Evolutionary conservation across 2,888 invertebrate genomes (phyloP).

Genomic region (Eumerus sabulonum): DNA sequence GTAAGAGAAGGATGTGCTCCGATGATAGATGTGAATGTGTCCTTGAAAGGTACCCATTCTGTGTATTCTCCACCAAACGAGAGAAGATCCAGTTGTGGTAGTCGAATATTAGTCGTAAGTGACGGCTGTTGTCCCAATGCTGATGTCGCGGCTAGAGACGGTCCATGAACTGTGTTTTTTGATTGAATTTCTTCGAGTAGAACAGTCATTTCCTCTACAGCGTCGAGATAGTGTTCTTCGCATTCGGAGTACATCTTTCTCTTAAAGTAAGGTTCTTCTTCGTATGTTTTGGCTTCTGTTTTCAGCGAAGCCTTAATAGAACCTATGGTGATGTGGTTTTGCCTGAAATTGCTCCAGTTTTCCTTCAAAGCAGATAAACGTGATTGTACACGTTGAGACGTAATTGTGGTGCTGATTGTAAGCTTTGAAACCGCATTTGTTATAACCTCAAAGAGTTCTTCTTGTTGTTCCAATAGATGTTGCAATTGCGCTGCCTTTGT

Average conservation of each 20-base stretch:
- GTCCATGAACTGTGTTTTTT: constrained; percentile 2
- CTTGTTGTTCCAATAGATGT: constrained; percentile 31
- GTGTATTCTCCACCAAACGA: too few species aligned
- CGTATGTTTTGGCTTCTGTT: too few species aligned
- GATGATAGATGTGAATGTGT: constrained; percentile 16
- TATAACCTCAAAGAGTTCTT: constrained; percentile 19
- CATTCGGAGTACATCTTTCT: constrained; percentile 10
- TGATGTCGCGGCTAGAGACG: background rate
- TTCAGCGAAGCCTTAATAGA: too few species aligned
- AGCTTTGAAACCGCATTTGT: constrained; percentile 20
- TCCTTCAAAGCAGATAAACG: constrained; percentile 15
- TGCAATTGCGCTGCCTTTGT: constrained; percentile 20
- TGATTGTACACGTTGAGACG: constrained; percentile 17
- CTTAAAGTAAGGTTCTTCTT: constrained; percentile 8
- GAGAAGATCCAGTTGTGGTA: constrained; percentile 24
- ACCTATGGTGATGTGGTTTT: too few species aligned
- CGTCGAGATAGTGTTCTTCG: constrained; percentile 12
- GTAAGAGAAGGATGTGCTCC: constrained; percentile 19
- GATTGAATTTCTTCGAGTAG: constrained; percentile 12
- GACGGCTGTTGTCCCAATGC: background rate
- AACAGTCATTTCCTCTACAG: constrained; percentile 14
- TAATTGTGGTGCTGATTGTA: constrained; percentile 12
- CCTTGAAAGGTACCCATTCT: constrained; percentile 36
- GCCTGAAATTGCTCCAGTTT: constrained; percentile 13
- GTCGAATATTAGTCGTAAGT: constrained; percentile 7